Conservation (phyloP, 2,113 vertebrate species). For the Tyto alba region DNA sequence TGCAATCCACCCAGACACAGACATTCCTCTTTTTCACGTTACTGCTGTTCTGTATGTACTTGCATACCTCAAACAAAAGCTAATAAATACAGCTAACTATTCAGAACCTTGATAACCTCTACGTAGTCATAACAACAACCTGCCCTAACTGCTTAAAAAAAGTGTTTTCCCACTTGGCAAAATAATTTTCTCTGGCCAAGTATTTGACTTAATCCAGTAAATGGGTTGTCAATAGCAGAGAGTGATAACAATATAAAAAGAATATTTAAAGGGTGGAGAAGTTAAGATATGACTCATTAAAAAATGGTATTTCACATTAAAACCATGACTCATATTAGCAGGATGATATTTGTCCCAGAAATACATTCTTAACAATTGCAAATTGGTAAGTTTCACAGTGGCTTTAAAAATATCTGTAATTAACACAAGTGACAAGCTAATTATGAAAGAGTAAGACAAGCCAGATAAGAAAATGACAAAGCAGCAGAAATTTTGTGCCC, state of each 20-base stretch:
- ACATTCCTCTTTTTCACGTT: neutral
- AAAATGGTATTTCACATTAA: neutral
- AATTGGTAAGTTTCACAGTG: constrained; percentile 27
- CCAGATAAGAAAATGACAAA: neutral
- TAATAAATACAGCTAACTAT: neutral
- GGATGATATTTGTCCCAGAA: constrained; percentile 40
- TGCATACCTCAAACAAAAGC: neutral
- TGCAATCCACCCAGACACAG: neutral
- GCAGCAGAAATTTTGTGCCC: neutral
- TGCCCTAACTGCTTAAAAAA: neutral
- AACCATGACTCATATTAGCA: constrained; percentile 31
- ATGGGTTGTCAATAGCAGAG: neutral
- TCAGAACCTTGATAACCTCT: neutral
- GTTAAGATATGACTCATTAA: constrained; percentile 10
- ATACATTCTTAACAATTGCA: constrained; percentile 9
- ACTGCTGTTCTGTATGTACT: neutral
- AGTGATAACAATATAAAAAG: neutral
- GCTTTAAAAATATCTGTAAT: constrained; percentile 7
- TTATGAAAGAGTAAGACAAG: neutral
- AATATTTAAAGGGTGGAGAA: neutral
- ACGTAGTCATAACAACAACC: neutral
- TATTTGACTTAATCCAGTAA: neutral
- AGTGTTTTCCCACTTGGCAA: neutral
- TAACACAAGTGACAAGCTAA: constrained; percentile 11
- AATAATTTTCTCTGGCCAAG: neutral